These are phyloP conservation scores for Pararge aegeria DNA, from an alignment of 1,140 invertebrate species.

Conservation along the genomic window DNA sequence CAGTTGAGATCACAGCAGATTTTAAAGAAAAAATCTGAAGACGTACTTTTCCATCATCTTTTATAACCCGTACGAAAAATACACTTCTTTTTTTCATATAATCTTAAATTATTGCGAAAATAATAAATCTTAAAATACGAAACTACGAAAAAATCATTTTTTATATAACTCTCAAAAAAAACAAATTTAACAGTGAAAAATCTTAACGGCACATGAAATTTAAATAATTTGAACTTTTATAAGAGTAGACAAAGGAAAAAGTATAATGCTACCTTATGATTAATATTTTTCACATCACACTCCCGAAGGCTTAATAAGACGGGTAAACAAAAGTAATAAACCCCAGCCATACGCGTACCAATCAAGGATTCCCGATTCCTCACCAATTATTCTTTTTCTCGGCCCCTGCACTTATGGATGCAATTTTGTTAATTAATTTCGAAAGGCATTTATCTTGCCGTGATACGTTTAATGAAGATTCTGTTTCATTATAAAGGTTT, in stretches of 20 bases:
- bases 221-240: no score
- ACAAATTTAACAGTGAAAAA: no score
- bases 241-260: not conserved
- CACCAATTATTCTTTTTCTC: slow-evolving; percentile 24
- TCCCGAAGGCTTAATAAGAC: slow-evolving; percentile 42
- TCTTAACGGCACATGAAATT: no score
- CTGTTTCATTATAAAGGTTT: slow-evolving; percentile 21
- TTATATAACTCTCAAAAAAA: no score
- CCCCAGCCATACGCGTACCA: slow-evolving; percentile 17
- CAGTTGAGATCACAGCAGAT: no score
- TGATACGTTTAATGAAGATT: slow-evolving; percentile 62
- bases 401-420: slow-evolving; percentile 48
- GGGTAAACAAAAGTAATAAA: slow-evolving; percentile 44
- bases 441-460: slow-evolving; percentile 42
- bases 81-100: no score
- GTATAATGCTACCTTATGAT: not conserved
- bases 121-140: no score
- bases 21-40: no score
- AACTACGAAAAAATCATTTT: no score
- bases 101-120: no score
- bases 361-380: slow-evolving; percentile 33
- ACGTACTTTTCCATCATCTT: no score
- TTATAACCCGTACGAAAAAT: no score
- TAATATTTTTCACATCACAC: slow-evolving; percentile 1
- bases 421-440: slow-evolving; percentile 75